Conservation (phyloP, 2,797 vertebrate genomes). For the Argentina silus region DNA sequence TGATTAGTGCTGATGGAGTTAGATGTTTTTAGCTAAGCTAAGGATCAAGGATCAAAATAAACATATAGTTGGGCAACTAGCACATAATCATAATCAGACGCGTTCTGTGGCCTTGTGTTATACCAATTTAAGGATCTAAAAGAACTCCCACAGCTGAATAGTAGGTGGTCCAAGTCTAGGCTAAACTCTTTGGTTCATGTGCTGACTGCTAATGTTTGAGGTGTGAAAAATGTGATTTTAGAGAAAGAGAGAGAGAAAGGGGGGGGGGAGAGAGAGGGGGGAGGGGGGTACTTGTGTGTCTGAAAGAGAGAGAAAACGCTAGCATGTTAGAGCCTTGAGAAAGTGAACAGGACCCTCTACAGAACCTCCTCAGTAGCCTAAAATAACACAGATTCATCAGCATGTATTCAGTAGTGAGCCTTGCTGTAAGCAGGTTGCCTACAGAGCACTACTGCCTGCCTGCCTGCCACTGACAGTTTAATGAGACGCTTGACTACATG, state of each 20-base stretch:
- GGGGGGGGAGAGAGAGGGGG: neutral
- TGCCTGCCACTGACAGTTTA: constrained; percentile 39
- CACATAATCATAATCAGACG: constrained; percentile 40
- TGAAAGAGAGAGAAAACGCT: neutral
- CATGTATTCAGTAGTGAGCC: neutral
- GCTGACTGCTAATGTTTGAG: neutral
- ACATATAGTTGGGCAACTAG: constrained; percentile 43
- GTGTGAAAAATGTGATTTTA: neutral
- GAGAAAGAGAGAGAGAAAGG: neutral
- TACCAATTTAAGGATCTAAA: neutral
- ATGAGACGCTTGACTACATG: constrained; percentile 39
- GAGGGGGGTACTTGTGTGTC: neutral
- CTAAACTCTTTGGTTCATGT: neutral
- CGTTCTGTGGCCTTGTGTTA: constrained; percentile 22
- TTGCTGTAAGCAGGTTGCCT: constrained; percentile 4
- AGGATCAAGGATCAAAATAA: constrained; percentile 47
- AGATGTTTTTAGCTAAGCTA: constrained; percentile 60
- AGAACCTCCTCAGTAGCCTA: neutral
- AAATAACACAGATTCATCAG: constrained; percentile 8
- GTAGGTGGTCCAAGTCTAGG: neutral
- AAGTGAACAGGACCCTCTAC: neutral
- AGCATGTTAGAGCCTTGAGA: neutral
- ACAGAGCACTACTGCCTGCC: neutral
- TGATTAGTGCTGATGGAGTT: constrained; percentile 70
- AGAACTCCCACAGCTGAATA: neutral